Evolutionary conservation across 2,888 invertebrate genomes (phyloP).

Genomic region (Exocentrus adspersus): DNA sequence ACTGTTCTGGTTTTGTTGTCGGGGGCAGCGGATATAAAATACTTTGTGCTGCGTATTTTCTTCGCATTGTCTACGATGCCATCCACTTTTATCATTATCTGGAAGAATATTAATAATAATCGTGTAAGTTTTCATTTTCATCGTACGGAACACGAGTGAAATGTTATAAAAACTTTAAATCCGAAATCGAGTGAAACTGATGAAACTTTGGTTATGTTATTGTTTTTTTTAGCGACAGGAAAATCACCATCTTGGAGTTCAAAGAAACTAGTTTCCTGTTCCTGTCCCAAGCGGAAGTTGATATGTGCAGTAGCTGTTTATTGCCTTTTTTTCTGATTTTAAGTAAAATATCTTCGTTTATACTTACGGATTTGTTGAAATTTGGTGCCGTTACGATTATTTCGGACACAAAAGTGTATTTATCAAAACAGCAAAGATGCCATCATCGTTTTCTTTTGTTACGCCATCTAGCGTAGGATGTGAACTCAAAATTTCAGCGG

Average conservation of each 20-base stretch:
- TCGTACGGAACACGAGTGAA: no score
- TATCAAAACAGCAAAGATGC: conserved; percentile 11
- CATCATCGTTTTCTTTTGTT: conserved; percentile 21
- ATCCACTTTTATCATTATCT: conserved; percentile 53
- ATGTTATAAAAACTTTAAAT: no score
- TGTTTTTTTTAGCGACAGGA: conserved; percentile 54
- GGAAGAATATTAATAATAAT: conserved; percentile 38
- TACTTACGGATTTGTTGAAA: conserved; percentile 29
- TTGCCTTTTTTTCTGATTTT: conserved; percentile 39
- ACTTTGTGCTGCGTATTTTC: conserved; percentile 44
- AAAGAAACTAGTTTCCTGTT: conserved; percentile 69
- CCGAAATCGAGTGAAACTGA: no score
- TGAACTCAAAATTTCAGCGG: conserved; percentile 3
- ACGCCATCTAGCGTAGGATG: conserved; percentile 20
- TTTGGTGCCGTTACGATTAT: conserved; percentile 2
- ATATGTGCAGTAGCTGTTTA: conserved; percentile 38
- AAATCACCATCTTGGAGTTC: conserved; percentile 65
- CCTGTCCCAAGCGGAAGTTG: conserved; percentile 67
- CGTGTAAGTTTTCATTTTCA: conserved; percentile 29
- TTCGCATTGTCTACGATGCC: conserved; percentile 39
- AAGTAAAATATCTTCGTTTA: conserved; percentile 9
- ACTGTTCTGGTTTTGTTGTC: conserved; percentile 37
- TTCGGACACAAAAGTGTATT: conserved; percentile 4
- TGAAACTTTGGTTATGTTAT: conserved; percentile 38
- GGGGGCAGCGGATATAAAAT: conserved; percentile 42